Percentiles rank a stretch among this genome's conserved stretches.
Evolutionary conservation across 2,113 vertebrate genomes (phyloP).

Genomic region (Alces alces): DNA sequence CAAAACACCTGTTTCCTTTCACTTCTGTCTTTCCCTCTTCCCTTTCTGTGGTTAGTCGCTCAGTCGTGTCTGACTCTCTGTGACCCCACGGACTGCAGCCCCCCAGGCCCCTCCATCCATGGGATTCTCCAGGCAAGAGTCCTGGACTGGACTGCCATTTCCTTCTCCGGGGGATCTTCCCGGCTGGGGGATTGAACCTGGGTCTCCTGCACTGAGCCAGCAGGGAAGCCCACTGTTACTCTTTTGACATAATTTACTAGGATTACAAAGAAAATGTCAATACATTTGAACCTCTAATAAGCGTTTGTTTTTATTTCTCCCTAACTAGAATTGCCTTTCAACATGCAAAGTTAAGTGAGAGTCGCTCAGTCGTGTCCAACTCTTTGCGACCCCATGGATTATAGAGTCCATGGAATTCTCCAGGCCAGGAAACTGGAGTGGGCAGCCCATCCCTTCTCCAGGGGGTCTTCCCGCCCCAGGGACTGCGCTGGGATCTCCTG

Average conservation of each 20-base stretch:
- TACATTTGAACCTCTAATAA: not conserved
- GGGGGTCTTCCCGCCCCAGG: not conserved
- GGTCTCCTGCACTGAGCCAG: not conserved
- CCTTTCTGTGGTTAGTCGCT: not conserved
- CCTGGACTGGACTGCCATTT: not conserved
- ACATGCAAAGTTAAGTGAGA: fast-evolving
- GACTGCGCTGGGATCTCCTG: not conserved
- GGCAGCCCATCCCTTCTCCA: not conserved
- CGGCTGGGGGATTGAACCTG: not conserved
- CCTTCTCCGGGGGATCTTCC: too few species aligned
- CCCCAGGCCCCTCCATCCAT: too few species aligned
- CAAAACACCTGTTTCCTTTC: not conserved
- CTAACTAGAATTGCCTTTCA: not conserved
- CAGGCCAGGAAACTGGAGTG: not conserved
- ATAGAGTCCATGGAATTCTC: not conserved
- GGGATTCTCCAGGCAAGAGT: not conserved
- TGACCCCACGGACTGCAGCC: not conserved
- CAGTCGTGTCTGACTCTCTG: fast-evolving
- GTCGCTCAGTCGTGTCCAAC: fast-evolving
- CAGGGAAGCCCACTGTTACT: not conserved
- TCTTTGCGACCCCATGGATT: not conserved
- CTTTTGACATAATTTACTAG: not conserved
- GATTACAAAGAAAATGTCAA: not conserved
- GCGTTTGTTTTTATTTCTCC: not conserved
- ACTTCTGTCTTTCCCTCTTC: not conserved